Base-by-base conservation (phyloP, 2,797 vertebrate species). In the Eidolon dupreanum region DNA sequence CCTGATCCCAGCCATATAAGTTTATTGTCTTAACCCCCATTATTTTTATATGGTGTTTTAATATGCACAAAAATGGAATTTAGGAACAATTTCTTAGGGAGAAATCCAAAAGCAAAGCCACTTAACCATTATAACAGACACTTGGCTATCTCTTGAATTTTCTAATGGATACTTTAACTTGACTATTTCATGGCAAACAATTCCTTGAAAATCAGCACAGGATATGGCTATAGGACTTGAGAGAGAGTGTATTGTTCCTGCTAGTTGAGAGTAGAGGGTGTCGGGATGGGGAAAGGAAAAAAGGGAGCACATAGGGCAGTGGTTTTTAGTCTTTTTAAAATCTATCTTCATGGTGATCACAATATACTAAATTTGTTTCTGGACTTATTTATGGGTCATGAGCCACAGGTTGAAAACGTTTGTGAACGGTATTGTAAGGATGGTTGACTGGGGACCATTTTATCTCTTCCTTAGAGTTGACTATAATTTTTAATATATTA, bases 141-240 rank as follows among this genome's bases (percentile, higher is more conserved):
- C 15, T 65, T 93, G 12, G 46, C 46, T 61, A 41, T 81, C 41
- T 90, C 75, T 90, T 86, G 28, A 73, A 82, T 90, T 92, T 92
- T 88, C 20, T 68, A 73, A 65, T 90, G 26, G 63, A 38, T 78
- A 68, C 74, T 86, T 91, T 68, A 93, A 88, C 53, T 68, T 89
- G 57, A 74, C 16, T 91, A 28, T 59, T 59, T 9, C 83, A 81
- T 90, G 53, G 68, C 24, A 82, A 81, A 96, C 36, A 92, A 10
- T 75, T 68, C 71, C 81, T 97, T 93, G 55, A 79, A 95, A 96
- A 94, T 96, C 75, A 90, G 43, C 61, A 41, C 61, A 90, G 82
- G 28, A 74, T 55, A 10, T 88, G 68, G 51, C 82, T 74, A 33
- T 89, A 12, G 82, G 16, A 61, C 36, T 65, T 83, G 31, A 73